phyloP scores from a whole-genome alignment of 2,797 vertebrate species.

The Hirundo rustica region DNA sequence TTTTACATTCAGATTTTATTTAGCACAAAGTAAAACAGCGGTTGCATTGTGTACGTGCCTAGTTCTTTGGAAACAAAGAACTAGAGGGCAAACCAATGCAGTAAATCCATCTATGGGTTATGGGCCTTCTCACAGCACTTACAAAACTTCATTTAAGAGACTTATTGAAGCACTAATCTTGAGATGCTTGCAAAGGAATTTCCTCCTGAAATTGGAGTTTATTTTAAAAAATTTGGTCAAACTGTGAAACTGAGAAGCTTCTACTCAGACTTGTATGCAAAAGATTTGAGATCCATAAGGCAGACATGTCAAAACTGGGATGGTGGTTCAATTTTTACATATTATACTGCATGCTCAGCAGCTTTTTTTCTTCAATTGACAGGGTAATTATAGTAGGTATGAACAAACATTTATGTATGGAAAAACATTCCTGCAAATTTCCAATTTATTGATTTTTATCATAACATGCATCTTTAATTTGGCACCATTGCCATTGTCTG shows the following conservation, averaged over 20 bases:
- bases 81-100: neutral
- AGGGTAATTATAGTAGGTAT: neutral
- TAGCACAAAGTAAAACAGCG: neutral
- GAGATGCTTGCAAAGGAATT: neutral
- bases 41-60: neutral
- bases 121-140: neutral
- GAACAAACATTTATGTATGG: neutral
- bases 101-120: neutral
- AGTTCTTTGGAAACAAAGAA: neutral
- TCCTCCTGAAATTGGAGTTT: neutral
- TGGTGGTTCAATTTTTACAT: neutral
- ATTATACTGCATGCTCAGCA: neutral
- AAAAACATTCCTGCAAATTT: neutral
- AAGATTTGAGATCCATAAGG: neutral
- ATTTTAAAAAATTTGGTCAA: neutral
- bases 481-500: neutral
- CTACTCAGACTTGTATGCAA: neutral
- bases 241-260: neutral
- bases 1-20: neutral
- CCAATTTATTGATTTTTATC: neutral
- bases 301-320: neutral
- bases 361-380: neutral
- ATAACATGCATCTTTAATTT: neutral
- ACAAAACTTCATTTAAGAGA: neutral
- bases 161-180: neutral